phyloP scores from a whole-genome alignment of 2,113 vertebrate genomes.

The Megalops atlanticus region DNA sequence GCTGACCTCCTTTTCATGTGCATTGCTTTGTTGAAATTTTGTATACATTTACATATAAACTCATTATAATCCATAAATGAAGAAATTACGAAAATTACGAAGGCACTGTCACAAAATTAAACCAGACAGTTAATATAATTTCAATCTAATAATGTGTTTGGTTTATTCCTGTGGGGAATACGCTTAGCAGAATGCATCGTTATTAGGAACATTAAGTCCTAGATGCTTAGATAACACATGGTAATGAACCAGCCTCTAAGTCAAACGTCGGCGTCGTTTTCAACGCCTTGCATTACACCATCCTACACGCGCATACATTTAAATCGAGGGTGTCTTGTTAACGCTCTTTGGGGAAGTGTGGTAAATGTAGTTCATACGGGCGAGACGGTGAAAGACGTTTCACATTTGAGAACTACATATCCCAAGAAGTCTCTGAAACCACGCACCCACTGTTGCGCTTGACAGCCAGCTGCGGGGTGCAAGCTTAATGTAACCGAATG shows the following conservation, averaged over 20 bases:
- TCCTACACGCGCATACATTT: not conserved
- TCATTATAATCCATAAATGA: too few species aligned
- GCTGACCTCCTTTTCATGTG: too few species aligned
- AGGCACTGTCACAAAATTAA: too few species aligned
- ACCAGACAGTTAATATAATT: too few species aligned
- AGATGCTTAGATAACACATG: not conserved
- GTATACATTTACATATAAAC: too few species aligned
- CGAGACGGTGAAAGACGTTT: not conserved
- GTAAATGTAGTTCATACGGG: not conserved
- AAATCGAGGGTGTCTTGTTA: not conserved
- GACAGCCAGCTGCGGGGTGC: not conserved
- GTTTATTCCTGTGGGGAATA: too few species aligned
- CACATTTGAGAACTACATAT: constrained; percentile 23
- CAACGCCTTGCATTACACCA: not conserved
- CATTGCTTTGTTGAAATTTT: too few species aligned
- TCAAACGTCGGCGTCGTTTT: not conserved
- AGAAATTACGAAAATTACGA: too few species aligned
- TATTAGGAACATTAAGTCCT: not conserved
- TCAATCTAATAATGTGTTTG: too few species aligned
- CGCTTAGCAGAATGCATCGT: not conserved
- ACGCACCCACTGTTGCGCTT: not conserved
- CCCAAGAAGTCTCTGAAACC: constrained; percentile 16
- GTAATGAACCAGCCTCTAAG: not conserved
- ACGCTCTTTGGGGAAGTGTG: not conserved
- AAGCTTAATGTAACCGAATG: not conserved